phyloP scores from a whole-genome alignment of 2,113 vertebrate genomes.

The Brachypteracias leptosomus region DNA sequence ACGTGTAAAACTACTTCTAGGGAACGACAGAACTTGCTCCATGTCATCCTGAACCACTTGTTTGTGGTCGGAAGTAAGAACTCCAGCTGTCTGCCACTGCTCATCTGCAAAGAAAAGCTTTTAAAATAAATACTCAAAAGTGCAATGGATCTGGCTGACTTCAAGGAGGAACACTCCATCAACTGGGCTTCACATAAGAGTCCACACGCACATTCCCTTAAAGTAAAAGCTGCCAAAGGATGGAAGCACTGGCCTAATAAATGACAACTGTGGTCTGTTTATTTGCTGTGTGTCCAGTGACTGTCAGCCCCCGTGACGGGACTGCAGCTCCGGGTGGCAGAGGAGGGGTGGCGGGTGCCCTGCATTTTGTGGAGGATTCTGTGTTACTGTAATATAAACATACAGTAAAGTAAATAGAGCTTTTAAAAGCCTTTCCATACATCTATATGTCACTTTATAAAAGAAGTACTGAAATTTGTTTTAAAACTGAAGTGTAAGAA shows the following conservation, averaged over 20 bases:
- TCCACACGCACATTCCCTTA: background rate
- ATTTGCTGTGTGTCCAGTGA: background rate
- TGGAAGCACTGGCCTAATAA: background rate
- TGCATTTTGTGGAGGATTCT: background rate
- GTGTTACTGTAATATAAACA: background rate
- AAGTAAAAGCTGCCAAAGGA: background rate
- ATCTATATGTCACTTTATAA: background rate
- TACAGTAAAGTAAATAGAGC: background rate
- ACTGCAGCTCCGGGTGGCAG: background rate
- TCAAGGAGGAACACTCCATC: background rate
- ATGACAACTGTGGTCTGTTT: background rate
- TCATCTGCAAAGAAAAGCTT: background rate
- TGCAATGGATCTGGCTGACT: background rate
- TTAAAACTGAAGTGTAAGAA: background rate
- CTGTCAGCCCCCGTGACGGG: fast-evolving
- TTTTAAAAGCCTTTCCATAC: background rate
- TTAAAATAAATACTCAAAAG: background rate
- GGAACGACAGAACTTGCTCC: background rate
- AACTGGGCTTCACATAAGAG: background rate
- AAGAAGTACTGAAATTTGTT: background rate
- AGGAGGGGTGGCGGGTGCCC: background rate
- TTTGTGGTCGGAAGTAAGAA: background rate
- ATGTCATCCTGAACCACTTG: background rate
- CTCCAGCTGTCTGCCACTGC: background rate
- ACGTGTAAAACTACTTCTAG: background rate